These are phyloP conservation scores for Odiellus spinosus DNA, from an alignment of 2,888 invertebrate genomes.

Conservation along the genomic window DNA sequence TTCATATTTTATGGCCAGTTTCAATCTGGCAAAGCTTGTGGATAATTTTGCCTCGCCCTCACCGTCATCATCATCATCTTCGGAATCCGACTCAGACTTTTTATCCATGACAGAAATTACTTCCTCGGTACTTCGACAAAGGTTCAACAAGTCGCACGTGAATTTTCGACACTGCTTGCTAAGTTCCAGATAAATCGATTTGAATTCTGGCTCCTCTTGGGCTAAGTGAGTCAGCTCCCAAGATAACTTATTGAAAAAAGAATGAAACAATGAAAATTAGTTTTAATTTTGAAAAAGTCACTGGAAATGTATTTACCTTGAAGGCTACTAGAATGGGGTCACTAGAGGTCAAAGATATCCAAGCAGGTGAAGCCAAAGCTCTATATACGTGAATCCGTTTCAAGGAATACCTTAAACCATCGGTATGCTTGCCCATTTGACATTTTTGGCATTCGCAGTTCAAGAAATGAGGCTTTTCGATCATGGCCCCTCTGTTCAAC, in stretches of 20 bases:
- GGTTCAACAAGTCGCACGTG: constrained; percentile 38
- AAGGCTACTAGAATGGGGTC: constrained; percentile 39
- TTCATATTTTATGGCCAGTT: constrained; percentile 39
- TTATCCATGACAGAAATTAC: constrained; percentile 37
- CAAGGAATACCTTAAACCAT: constrained; percentile 37
- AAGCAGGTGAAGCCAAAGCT: constrained; percentile 39
- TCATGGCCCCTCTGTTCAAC: constrained; percentile 33
- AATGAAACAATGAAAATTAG: no score
- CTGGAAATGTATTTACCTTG: constrained; percentile 21
- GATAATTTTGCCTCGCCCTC: constrained; percentile 26
- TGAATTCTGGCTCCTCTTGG: constrained; percentile 37
- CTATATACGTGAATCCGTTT: constrained; percentile 36
- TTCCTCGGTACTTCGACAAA: constrained; percentile 39
- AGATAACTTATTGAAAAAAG: constrained; percentile 31
- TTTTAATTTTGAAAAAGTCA: no score
- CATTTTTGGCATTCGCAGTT: constrained; percentile 34
- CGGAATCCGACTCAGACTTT: constrained; percentile 23
- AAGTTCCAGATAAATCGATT: constrained; percentile 35
- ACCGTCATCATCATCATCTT: constrained; percentile 23
- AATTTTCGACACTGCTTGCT: constrained; percentile 38
- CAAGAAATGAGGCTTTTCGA: constrained; percentile 33
- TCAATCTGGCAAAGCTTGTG: constrained; percentile 32
- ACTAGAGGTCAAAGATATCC: constrained; percentile 38
- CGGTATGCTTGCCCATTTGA: constrained; percentile 29
- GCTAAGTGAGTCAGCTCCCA: constrained; percentile 38